These are phyloP conservation scores for Enteromius anoplus DNA, from an alignment of 2,797 vertebrate genomes.

Conservation along the genomic window DNA sequence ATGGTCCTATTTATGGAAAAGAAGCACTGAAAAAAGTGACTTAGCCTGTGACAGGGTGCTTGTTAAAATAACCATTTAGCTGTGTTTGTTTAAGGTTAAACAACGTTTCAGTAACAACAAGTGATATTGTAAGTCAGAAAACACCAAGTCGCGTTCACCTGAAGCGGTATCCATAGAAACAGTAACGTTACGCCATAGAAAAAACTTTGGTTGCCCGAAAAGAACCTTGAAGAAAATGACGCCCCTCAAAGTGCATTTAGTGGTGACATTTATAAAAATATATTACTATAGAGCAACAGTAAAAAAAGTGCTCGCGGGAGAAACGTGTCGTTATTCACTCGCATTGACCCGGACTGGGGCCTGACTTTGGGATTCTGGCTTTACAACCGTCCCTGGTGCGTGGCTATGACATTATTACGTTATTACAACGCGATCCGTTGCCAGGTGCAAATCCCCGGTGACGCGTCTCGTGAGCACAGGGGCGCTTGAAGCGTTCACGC, in stretches of 20 bases:
- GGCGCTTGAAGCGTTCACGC: slow-evolving; percentile 80
- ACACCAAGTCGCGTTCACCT: not conserved
- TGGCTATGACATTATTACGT: slow-evolving; percentile 50
- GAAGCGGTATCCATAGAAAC: too few species aligned
- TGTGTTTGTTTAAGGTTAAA: not conserved
- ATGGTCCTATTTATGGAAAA: not conserved
- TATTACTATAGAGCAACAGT: not conserved
- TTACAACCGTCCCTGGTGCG: slow-evolving; percentile 48
- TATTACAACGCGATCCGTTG: not conserved
- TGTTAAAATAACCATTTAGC: slow-evolving; percentile 18
- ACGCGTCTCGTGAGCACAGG: slow-evolving; percentile 45
- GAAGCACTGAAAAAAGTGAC: not conserved
- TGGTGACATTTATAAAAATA: not conserved
- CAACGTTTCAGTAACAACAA: not conserved
- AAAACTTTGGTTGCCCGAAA: slow-evolving; percentile 9
- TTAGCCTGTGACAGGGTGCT: not conserved
- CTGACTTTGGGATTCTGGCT: slow-evolving; percentile 60
- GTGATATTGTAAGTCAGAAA: not conserved
- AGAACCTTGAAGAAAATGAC: not conserved
- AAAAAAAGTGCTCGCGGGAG: slow-evolving; percentile 12
- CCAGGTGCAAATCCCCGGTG: slow-evolving; percentile 39
- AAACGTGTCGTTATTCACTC: not conserved
- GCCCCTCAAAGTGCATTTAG: not conserved
- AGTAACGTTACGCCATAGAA: not conserved
- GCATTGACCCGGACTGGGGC: slow-evolving; percentile 16